phyloP scores from a whole-genome alignment of 2,113 vertebrate genomes.

The Catharus bicknelli region DNA sequence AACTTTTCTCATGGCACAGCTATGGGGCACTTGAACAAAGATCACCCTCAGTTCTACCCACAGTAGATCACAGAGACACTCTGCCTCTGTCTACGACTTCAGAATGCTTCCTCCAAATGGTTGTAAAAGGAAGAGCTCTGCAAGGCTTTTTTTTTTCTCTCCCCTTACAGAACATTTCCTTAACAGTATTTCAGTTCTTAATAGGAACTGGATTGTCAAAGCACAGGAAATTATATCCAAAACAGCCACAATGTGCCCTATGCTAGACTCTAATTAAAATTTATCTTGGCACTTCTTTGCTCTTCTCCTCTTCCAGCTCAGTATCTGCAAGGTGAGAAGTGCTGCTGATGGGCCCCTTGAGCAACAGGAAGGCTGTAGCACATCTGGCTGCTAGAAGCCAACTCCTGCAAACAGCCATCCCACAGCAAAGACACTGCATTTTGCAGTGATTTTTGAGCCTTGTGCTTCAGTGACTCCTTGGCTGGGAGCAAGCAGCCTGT shows the following conservation, averaged over 20 bases:
- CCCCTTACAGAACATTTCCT: background rate
- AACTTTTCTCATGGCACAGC: background rate
- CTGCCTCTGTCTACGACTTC: background rate
- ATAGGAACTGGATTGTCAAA: background rate
- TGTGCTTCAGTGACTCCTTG: fast-evolving
- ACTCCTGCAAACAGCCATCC: background rate
- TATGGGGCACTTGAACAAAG: fast-evolving
- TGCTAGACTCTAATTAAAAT: background rate
- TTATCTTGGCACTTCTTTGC: background rate
- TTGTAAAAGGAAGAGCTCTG: background rate
- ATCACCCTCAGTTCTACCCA: background rate
- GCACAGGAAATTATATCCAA: background rate
- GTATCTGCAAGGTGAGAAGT: background rate
- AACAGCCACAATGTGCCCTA: background rate
- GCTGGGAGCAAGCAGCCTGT: background rate
- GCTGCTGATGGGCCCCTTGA: background rate
- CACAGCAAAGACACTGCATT: background rate
- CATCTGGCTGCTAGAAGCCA: background rate
- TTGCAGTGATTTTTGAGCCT: background rate
- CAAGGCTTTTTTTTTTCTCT: background rate
- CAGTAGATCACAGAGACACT: background rate
- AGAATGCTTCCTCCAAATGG: background rate
- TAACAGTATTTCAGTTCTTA: background rate
- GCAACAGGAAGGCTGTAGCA: background rate
- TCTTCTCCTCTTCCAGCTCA: background rate